Conservation (phyloP, 2,797 vertebrate genomes). For the Gobio occitaniae region DNA sequence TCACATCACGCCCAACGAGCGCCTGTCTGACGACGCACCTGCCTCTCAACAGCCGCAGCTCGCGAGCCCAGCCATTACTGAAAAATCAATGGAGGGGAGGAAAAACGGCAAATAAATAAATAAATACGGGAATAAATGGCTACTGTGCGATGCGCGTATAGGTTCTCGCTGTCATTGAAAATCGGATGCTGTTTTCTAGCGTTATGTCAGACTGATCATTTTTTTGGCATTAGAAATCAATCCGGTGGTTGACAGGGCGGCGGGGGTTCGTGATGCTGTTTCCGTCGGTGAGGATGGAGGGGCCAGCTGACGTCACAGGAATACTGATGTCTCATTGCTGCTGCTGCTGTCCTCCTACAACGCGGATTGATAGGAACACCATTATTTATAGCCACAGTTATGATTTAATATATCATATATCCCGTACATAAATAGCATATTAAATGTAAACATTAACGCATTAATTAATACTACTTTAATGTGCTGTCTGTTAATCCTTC, state of each 20-base stretch:
- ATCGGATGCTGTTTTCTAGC: background rate
- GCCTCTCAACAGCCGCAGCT: slow-evolving; percentile 76
- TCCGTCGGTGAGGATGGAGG: slow-evolving; percentile 66
- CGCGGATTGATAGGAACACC: background rate
- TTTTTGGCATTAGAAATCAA: slow-evolving; percentile 25
- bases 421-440: background rate
- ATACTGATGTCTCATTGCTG: slow-evolving; percentile 35
- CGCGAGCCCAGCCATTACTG: slow-evolving; percentile 75
- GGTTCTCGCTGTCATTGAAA: background rate
- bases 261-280: slow-evolving; percentile 66
- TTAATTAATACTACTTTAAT: background rate
- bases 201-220: slow-evolving; percentile 4
- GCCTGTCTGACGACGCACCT: slow-evolving; percentile 76
- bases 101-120: slow-evolving; percentile 44
- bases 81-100: slow-evolving; percentile 23
- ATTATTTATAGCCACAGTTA: background rate
- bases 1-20: slow-evolving; percentile 62
- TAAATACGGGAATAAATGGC: slow-evolving; percentile 63
- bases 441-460: background rate
- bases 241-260: slow-evolving; percentile 61
- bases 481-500: background rate
- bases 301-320: slow-evolving; percentile 80
- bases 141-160: background rate
- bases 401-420: background rate
- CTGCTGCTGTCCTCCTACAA: slow-evolving; percentile 10